These are phyloP conservation scores for Dyspetes luteomarginatus DNA, from an alignment of 2,888 invertebrate species.

Conservation along the genomic window DNA sequence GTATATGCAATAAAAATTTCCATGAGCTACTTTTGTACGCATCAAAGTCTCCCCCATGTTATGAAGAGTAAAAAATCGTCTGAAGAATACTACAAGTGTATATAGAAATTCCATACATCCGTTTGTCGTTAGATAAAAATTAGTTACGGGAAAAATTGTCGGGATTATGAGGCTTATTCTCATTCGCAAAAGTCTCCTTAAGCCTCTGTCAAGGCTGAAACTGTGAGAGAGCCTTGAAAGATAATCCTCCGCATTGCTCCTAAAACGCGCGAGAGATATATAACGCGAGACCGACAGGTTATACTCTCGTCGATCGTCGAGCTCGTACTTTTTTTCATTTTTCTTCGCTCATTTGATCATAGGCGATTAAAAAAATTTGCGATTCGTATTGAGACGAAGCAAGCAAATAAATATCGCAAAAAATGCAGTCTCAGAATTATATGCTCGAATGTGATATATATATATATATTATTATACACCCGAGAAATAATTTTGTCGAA, in stretches of 20 bases:
- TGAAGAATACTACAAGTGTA: neutral
- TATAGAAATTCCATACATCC: constrained; percentile 45
- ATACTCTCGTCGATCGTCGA: constrained; percentile 39
- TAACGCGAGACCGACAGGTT: constrained; percentile 21
- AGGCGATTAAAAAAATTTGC: neutral
- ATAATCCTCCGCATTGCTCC: constrained; percentile 45
- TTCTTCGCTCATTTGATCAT: neutral
- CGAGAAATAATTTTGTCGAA: constrained; percentile 49
- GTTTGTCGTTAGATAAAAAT: constrained; percentile 56
- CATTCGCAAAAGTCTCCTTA: constrained; percentile 30
- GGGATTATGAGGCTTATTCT: constrained; percentile 11
- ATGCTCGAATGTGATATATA: constrained; percentile 54
- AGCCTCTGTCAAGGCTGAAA: constrained; percentile 43
- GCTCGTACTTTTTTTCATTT: constrained; percentile 8
- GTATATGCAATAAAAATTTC: too few species aligned
- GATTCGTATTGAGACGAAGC: neutral
- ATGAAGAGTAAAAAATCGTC: neutral
- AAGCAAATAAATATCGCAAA: neutral
- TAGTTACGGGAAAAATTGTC: constrained; percentile 47
- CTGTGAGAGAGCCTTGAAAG: neutral
- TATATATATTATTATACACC: constrained; percentile 41
- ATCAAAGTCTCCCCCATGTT: neutral
- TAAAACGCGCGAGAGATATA: constrained; percentile 39
- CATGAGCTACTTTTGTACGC: constrained; percentile 28
- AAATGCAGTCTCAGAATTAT: neutral